These are phyloP conservation scores for Platygyra sinensis DNA, from an alignment of 64 coral and sea anemone genomes.

Conservation along the genomic window DNA sequence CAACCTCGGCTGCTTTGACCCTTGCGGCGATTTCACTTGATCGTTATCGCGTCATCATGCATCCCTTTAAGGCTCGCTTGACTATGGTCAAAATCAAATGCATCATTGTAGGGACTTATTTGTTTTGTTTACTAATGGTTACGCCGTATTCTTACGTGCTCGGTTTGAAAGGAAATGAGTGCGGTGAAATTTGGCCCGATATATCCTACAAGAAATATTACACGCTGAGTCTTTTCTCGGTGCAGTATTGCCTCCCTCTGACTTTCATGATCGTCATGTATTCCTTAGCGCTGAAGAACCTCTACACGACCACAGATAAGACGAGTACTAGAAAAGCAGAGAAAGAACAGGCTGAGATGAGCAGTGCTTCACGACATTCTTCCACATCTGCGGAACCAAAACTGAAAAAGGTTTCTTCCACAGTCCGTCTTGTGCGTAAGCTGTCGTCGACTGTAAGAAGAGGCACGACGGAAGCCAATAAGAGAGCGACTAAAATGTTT, in stretches of 20 bases:
- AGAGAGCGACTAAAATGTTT: slow-evolving; percentile 87
- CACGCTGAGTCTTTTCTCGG: slow-evolving; percentile 1
- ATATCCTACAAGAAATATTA: slow-evolving; percentile 18
- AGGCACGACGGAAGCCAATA: slow-evolving; percentile 50
- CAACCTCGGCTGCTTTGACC: slow-evolving; percentile 57
- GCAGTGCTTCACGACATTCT: background rate
- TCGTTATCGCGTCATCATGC: slow-evolving; percentile 49
- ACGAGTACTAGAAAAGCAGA: slow-evolving; percentile 4
- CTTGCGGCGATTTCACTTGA: slow-evolving; percentile 54
- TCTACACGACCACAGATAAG: slow-evolving; percentile 53
- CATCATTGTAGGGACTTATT: slow-evolving; percentile 18
- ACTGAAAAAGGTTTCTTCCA: background rate
- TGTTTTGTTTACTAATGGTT: slow-evolving; percentile 24
- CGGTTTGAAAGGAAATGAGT: background rate
- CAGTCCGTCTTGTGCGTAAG: slow-evolving; percentile 2
- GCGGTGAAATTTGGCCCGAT: slow-evolving; percentile 13
- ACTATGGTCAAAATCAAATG: slow-evolving; percentile 33
- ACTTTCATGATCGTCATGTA: slow-evolving; percentile 68
- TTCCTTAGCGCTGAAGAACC: slow-evolving; percentile 47
- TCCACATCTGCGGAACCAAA: background rate
- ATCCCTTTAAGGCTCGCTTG: slow-evolving; percentile 51
- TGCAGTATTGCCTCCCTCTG: slow-evolving; percentile 45
- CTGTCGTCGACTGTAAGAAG: slow-evolving; percentile 5
- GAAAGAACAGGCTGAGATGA: slow-evolving; percentile 1
- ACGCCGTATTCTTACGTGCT: slow-evolving; percentile 47